A percentile compares a stretch with the other conserved stretches of the same genome.
Evolutionary conservation across 2,888 invertebrate genomes (phyloP).

Genomic region (Tethea ocularis): DNA sequence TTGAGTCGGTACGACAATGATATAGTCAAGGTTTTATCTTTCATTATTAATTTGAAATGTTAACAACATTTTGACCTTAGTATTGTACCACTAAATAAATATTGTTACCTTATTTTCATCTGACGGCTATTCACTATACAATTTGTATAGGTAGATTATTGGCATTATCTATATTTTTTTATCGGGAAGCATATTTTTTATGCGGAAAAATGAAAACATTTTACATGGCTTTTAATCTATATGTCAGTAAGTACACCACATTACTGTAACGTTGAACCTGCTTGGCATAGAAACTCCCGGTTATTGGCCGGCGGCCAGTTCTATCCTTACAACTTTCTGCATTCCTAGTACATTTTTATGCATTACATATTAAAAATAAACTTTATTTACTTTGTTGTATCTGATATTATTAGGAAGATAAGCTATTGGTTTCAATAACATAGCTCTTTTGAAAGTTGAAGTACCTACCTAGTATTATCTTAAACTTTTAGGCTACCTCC

Average conservation of each 20-base stretch:
- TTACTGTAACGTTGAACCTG: conserved; percentile 42
- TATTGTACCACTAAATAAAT: too few relatives aligned
- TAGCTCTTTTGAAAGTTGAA: too few relatives aligned
- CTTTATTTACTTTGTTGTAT: not conserved
- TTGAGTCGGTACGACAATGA: too few relatives aligned
- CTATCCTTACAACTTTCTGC: conserved; percentile 26
- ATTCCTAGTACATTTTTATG: conserved; percentile 37
- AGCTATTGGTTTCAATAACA: too few relatives aligned
- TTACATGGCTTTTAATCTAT: conserved; percentile 29
- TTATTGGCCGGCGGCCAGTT: conserved; percentile 32
- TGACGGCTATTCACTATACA: too few relatives aligned
- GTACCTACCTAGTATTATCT: too few relatives aligned
- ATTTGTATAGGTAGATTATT: not conserved
- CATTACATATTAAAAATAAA: conserved; percentile 34
- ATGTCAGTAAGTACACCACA: conserved; percentile 40
- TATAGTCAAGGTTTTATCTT: too few relatives aligned
- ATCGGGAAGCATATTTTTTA: not conserved
- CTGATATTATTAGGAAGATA: not conserved
- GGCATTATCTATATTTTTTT: not conserved
- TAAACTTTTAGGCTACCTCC: too few relatives aligned
- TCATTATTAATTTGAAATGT: too few relatives aligned
- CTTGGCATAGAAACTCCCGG: conserved; percentile 44
- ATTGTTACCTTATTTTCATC: too few relatives aligned
- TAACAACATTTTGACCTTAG: too few relatives aligned
- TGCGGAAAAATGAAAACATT: not conserved